Evolutionary conservation across 2,113 vertebrate species (phyloP).

Genomic region (Macquaria australasica): DNA sequence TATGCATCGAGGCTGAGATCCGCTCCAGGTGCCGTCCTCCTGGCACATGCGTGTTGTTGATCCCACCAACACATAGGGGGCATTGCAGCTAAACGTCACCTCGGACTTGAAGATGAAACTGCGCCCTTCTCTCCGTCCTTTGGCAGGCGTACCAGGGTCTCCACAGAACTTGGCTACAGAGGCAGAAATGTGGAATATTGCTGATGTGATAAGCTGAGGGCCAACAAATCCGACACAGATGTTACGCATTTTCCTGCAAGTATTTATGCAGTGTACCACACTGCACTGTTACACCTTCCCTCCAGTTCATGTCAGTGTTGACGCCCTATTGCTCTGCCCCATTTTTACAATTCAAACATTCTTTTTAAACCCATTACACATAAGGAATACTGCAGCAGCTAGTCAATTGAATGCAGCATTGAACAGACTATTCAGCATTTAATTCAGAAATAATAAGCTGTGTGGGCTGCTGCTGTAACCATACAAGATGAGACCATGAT

Average conservation of each 20-base stretch:
- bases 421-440: conserved; percentile 23
- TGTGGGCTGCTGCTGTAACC: conserved; percentile 51
- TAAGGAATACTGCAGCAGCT: conserved; percentile 13
- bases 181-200: conserved; percentile 21
- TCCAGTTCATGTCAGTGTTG: background rate
- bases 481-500: conserved; percentile 31
- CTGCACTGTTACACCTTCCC: background rate
- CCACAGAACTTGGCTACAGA: conserved; percentile 95
- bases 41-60: conserved; percentile 92
- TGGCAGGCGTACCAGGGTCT: conserved; percentile 91
- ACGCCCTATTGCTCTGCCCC: background rate
- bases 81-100: conserved; percentile 91
- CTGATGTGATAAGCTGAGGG: conserved; percentile 5
- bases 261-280: background rate
- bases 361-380: conserved; percentile 18
- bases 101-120: conserved; percentile 98
- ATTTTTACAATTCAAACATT: conserved; percentile 22
- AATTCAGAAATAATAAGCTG: conserved; percentile 55
- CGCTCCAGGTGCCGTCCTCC: conserved; percentile 94
- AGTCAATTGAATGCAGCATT: conserved; percentile 10
- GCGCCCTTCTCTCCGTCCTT: conserved; percentile 92
- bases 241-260: background rate
- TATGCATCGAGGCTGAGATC: conserved; percentile 94
- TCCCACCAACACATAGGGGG: conserved; percentile 92
- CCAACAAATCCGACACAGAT: conserved; percentile 27